Base-by-base conservation (phyloP, 2,888 invertebrate genomes). In the Melieria crassipennis region DNA sequence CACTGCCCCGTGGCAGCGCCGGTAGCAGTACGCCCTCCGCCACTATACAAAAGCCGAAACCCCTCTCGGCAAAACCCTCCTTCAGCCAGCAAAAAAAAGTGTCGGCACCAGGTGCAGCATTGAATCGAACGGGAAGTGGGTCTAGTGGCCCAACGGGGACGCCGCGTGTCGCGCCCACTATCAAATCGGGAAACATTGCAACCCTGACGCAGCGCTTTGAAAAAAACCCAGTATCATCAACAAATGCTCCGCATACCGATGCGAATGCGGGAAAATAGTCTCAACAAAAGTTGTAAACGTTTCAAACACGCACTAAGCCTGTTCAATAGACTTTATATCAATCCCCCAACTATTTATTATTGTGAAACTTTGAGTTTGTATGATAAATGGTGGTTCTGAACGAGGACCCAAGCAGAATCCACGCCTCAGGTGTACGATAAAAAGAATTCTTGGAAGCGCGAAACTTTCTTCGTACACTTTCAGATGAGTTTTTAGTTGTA, bases 131-230 rank as follows among this genome's bases (percentile, higher is more conserved):
- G 56, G 63, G 67, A 48, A 68, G 16, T 70, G 13, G 16, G n/a
- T 16, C 62, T 11, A 60, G 70, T 16, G 57, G 55, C 16, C 71
- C 70, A 13, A 65, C 73, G 10, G 72, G 73, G 50, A 45, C 75
- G 7, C 67, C 75, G 30, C 69, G 75, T 13, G 52, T 78, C 0
- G 80, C 81, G 47, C 81, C 83, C 52, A 81, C 80, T 16, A 78
- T 81, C 9, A 81, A 82, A 69, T 65, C 81, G 50, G 69, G 57
- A 58, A 75, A 74, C 60, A 83, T 84, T 68, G 81, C 84, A 6
- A 82, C 84, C 57, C 75, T 84, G 74, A 79, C 84, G 71, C 83
- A 84, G 68, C 79, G 82, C 9, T 84, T 84, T 64, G 84, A 84
- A 75, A 79, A 78, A 70, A 76, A 79, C 55, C 73, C 74, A 45